Evolutionary conservation across 2,113 vertebrate species (phyloP).

Genomic region (Cyrtonyx montezumae): DNA sequence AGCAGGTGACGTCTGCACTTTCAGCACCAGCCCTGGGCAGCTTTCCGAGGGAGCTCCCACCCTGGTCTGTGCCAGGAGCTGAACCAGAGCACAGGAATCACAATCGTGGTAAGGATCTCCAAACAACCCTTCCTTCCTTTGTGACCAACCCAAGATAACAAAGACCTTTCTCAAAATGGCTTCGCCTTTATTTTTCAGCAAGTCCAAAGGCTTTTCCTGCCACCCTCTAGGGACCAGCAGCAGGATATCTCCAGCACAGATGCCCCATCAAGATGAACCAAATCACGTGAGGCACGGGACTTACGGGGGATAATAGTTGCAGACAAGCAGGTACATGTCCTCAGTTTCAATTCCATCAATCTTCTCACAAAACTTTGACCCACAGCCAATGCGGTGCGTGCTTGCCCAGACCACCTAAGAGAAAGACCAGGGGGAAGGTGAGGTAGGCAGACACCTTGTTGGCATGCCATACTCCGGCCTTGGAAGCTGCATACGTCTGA

Average conservation of each 20-base stretch:
- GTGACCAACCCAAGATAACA: background rate
- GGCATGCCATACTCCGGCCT: background rate
- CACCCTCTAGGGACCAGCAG: background rate
- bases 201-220: background rate
- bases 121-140: conserved; percentile 24
- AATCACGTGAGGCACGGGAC: background rate
- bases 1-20: background rate
- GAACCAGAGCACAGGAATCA: background rate
- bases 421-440: background rate
- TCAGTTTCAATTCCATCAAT: conserved; percentile 55
- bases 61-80: background rate
- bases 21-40: background rate
- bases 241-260: background rate
- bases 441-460: background rate
- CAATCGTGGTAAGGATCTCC: background rate
- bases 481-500: background rate
- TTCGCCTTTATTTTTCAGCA: background rate
- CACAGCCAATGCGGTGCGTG: conserved; percentile 71
- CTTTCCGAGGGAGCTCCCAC: background rate
- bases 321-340: conserved; percentile 77
- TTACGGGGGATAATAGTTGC: conserved; percentile 83
- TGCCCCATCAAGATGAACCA: background rate
- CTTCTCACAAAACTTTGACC: conserved; percentile 74
- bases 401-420: conserved; percentile 79
- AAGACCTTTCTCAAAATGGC: background rate